These are phyloP conservation scores for Drosophila macrospina DNA, from an alignment of 2,888 invertebrate genomes.

Conservation along the genomic window DNA sequence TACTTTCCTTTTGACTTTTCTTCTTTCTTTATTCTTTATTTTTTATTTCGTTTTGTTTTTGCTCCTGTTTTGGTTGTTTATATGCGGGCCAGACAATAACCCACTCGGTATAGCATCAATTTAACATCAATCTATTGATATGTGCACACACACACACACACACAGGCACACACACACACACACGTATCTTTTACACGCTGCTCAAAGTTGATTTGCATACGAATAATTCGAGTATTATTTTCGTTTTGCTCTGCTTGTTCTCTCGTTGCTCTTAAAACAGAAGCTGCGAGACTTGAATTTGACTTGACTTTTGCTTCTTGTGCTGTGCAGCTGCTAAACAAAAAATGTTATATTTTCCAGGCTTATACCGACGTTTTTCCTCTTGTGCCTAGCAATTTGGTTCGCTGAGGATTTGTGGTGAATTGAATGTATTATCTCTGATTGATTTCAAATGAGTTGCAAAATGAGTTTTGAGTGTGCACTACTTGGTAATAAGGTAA, in stretches of 20 bases:
- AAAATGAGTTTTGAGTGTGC: neutral
- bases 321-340: slow-evolving; percentile 48
- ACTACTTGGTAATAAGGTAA: neutral
- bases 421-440: slow-evolving; percentile 40
- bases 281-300: slow-evolving; percentile 45
- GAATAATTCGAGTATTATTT: slow-evolving; percentile 50
- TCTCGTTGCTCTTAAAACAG: slow-evolving; percentile 57
- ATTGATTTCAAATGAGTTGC: slow-evolving; percentile 39
- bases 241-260: slow-evolving; percentile 50
- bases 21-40: slow-evolving; percentile 28
- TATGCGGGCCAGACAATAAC: slow-evolving; percentile 80
- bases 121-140: slow-evolving; percentile 77
- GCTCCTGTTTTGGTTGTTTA: slow-evolving; percentile 51
- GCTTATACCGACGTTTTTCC: slow-evolving; percentile 2
- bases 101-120: slow-evolving; percentile 76
- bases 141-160: slow-evolving; percentile 16
- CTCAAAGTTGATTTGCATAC: slow-evolving; percentile 66
- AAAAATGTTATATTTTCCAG: slow-evolving; percentile 37
- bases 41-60: slow-evolving; percentile 20
- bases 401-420: slow-evolving; percentile 34
- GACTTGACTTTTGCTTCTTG: slow-evolving; percentile 44
- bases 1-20: slow-evolving; percentile 52
- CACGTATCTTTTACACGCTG: slow-evolving; percentile 48
- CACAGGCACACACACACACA: slow-evolving; percentile 13
- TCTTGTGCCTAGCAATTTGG: slow-evolving; percentile 9